These are phyloP conservation scores for Lithophane socia DNA, from an alignment of 2,888 invertebrate species.

Conservation along the genomic window DNA sequence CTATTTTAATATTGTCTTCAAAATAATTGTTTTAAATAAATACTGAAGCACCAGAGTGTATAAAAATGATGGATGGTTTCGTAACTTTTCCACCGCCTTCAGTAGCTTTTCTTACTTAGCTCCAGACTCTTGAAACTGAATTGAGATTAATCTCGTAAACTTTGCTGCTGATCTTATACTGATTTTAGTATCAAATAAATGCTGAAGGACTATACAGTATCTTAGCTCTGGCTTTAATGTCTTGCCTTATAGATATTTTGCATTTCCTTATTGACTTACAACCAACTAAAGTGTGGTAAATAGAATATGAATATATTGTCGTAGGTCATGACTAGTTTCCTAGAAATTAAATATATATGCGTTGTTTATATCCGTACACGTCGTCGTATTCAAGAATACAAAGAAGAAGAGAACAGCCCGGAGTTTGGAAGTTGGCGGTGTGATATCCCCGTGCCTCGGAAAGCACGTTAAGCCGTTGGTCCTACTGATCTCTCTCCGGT, in stretches of 20 bases:
- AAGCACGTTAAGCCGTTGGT: too few species aligned
- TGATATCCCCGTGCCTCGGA: too few species aligned
- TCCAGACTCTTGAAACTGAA: conserved; percentile 15
- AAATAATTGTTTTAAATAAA: background rate
- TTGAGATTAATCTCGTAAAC: conserved; percentile 43
- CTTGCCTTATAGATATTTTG: background rate
- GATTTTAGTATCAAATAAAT: conserved; percentile 11
- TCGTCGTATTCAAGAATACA: too few species aligned
- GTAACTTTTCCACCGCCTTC: conserved; percentile 33
- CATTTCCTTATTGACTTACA: conserved; percentile 18
- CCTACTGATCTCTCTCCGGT: too few species aligned
- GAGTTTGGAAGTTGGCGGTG: too few species aligned
- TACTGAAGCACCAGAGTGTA: conserved; percentile 10
- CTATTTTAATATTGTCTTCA: background rate
- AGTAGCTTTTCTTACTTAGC: conserved; percentile 36
- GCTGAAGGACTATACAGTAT: background rate
- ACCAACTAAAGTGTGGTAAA: background rate
- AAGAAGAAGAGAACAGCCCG: too few species aligned
- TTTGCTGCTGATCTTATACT: conserved; percentile 7
- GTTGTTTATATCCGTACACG: conserved; percentile 2
- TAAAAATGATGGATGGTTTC: conserved; percentile 39
- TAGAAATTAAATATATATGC: conserved; percentile 2
- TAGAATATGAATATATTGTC: conserved; percentile 2
- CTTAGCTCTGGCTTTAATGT: background rate
- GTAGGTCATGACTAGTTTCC: conserved; percentile 17